phyloP scores from a whole-genome alignment of 1,140 invertebrate species.

The Formica exsecta region DNA sequence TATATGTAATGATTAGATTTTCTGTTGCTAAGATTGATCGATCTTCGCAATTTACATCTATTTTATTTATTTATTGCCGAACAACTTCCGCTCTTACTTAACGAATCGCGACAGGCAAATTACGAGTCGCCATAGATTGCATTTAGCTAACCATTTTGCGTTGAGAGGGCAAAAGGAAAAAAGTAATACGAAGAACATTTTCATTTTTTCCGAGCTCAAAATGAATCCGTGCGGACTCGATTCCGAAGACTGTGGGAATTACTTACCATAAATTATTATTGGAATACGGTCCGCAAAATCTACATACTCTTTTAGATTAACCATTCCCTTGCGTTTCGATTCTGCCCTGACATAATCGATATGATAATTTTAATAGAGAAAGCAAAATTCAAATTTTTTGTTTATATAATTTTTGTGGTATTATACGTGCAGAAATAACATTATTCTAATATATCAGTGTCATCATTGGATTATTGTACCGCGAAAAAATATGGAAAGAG shows the following conservation, averaged over 20 bases:
- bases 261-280: conserved; percentile 64
- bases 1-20: conserved; percentile 25
- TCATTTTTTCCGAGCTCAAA: conserved; percentile 29
- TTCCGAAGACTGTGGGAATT: conserved; percentile 57
- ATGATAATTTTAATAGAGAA: conserved; percentile 28
- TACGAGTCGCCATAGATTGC: conserved; percentile 43
- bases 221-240: conserved; percentile 48
- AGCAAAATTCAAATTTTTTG: not conserved
- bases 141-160: conserved; percentile 44
- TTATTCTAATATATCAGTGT: not conserved
- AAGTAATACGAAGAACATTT: conserved; percentile 40
- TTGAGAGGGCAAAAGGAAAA: conserved; percentile 41
- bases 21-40: conserved; percentile 9
- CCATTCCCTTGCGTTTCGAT: conserved; percentile 35
- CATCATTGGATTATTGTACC: not conserved
- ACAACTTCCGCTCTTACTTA: conserved; percentile 44
- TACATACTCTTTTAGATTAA: conserved; percentile 55
- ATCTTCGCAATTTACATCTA: conserved; percentile 14
- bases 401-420: not conserved
- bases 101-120: conserved; percentile 42
- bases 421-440: not conserved
- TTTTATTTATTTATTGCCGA: conserved; percentile 11
- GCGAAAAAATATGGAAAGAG: not conserved
- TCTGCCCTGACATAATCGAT: conserved; percentile 29
- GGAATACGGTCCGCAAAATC: conserved; percentile 48